Evolutionary conservation across 1,140 invertebrate species (phyloP), one percentile per base, ranked within the genome.

Genomic region (Drosophila baimaii): DNA sequence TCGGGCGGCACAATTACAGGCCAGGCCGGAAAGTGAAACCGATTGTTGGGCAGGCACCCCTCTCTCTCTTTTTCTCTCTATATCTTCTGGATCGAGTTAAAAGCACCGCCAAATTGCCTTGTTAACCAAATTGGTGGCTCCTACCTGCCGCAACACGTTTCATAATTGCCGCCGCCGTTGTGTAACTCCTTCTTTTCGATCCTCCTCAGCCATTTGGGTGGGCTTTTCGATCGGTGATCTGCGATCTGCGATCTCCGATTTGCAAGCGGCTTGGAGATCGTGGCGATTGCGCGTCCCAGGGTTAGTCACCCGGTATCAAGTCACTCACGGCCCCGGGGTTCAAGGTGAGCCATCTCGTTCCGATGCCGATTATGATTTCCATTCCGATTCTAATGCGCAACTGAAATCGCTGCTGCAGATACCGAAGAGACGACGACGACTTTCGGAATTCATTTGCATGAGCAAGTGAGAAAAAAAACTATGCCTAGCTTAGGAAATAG

Each of bases 11-110:
- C 83, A 88, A 88, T 88, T 88, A 88, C 84, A 89, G 79, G 83
- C 82, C 79, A 79, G 76, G 83, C 83, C 79, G 74, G 81, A 88
- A 86, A 85, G 82, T 85, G 82, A 85, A 85, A 85, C 52, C 61
- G 76, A 75, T 69, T 39, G 66, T 57, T 62, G 33, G 17, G 15
- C 31, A 51, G 63, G 46, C 41, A 74, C 65, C 52, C 27, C 21
- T 21, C 31, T 25, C 1, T 25, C 44, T 47, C 31, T 25, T 0
- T 25, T 23, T 47, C 15, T 10, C 23, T 9, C 15, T n/a, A n/a
- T n/a, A n/a, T n/a, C 23, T 25, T 49, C 17, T 46, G 27, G 17
- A 58, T 39, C 25, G 35, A 54, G 68, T 31, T 51, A 37, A 64
- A 33, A 59, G 49, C 56, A 61, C 46, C 61, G 54, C 79, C 57